A percentile compares a stretch with the other conserved stretches of the same genome.
phyloP scores from a whole-genome alignment of 2,888 invertebrate species.

The Scaptomyza tumidula region DNA sequence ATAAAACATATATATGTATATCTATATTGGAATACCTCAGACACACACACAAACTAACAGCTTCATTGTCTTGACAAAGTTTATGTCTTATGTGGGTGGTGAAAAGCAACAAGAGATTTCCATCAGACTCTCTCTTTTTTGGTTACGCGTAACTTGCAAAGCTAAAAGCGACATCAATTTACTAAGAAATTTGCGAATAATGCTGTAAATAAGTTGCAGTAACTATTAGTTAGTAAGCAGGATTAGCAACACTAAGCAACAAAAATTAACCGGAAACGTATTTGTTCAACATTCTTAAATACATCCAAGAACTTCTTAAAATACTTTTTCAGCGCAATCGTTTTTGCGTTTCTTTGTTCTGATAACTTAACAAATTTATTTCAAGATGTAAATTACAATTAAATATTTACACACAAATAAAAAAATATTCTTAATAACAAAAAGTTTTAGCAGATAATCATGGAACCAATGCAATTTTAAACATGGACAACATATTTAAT shows the following conservation, averaged over 20 bases:
- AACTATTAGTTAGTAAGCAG: not conserved
- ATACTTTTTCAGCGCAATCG: no score
- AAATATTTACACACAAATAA: no score
- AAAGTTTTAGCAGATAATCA: no score
- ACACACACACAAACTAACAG: constrained; percentile 12
- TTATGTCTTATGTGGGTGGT: not conserved
- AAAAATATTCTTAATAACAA: no score
- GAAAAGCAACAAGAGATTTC: not conserved
- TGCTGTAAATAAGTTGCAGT: not conserved
- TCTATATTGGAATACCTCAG: not conserved
- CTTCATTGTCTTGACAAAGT: constrained; percentile 17
- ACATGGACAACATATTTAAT: no score
- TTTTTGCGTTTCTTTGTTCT: no score
- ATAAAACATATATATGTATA: constrained; percentile 24
- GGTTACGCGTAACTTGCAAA: not conserved
- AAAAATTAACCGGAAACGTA: no score
- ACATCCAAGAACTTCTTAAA: no score
- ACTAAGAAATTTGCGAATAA: not conserved
- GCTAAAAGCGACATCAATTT: constrained; percentile 12
- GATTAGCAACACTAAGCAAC: not conserved
- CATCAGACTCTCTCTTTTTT: not conserved
- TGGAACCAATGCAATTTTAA: no score
- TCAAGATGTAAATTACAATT: no score
- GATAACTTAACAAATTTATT: no score
- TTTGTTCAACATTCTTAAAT: no score